A percentile compares a stretch with the other conserved stretches of the same genome.
These are phyloP conservation scores for Zaprionus nigranus DNA, from an alignment of 1,140 invertebrate genomes.

Conservation along the genomic window DNA sequence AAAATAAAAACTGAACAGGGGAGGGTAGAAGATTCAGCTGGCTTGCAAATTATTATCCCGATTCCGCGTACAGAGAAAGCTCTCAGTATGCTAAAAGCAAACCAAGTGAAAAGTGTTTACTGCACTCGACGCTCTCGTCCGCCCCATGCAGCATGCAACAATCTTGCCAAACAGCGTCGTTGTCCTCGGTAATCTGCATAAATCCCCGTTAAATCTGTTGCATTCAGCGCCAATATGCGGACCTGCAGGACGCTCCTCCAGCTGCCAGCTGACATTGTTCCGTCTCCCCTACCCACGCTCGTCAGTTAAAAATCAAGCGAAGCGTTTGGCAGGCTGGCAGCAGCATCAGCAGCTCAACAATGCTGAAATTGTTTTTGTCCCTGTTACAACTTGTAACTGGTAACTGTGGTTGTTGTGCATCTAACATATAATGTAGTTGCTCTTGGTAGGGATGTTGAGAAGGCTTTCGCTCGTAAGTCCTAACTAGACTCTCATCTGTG, in stretches of 20 bases:
- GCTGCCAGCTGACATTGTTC: constrained; percentile 26
- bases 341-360: constrained; percentile 16
- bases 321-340: constrained; percentile 13
- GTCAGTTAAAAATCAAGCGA: background rate
- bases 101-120: constrained; percentile 1
- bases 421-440: background rate
- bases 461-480: constrained; percentile 2
- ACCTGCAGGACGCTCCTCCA: constrained; percentile 20
- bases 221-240: constrained; percentile 34
- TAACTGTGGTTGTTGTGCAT: background rate
- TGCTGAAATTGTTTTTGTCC: constrained; percentile 11
- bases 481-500: background rate
- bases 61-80: background rate
- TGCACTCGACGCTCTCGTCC: background rate
- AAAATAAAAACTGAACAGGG: background rate
- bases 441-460: background rate
- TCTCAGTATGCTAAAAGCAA: background rate
- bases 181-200: constrained; percentile 36
- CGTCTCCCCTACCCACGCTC: background rate
- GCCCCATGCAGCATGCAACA: constrained; percentile 19
- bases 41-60: background rate
- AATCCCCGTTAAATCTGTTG: constrained; percentile 42
- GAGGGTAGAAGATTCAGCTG: background rate
- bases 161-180: constrained; percentile 17
- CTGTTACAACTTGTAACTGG: no score